These are phyloP conservation scores for Catocala fraxini DNA, from an alignment of 2,888 invertebrate genomes.

Conservation along the genomic window DNA sequence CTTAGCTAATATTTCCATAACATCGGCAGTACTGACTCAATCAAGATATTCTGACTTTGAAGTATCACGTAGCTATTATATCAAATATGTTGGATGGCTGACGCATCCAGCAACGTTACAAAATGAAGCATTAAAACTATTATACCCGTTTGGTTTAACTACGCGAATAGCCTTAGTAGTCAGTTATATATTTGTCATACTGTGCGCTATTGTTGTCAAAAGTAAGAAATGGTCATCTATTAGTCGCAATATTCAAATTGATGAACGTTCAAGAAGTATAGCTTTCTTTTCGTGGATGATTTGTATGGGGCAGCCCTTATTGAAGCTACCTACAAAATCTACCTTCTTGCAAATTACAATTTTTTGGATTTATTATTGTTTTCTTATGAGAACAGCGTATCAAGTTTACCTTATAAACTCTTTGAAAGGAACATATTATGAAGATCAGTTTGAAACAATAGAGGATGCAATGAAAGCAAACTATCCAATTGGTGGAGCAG, in stretches of 20 bases:
- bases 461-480: constrained; percentile 66
- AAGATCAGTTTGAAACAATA: constrained; percentile 60
- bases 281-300: constrained; percentile 71
- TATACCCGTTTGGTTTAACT: constrained; percentile 64
- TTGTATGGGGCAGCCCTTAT: constrained; percentile 71
- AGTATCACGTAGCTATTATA: constrained; percentile 65
- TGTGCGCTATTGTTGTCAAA: constrained; percentile 58
- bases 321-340: constrained; percentile 63
- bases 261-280: constrained; percentile 49
- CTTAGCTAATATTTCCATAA: constrained; percentile 77
- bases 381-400: constrained; percentile 74
- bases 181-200: constrained; percentile 62
- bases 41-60: constrained; percentile 67
- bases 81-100: constrained; percentile 65
- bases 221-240: constrained; percentile 49
- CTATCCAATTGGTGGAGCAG: constrained; percentile 71
- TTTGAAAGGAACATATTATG: constrained; percentile 68
- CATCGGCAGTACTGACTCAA: constrained; percentile 69
- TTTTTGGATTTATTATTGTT: constrained; percentile 75
- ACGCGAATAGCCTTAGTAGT: constrained; percentile 60
- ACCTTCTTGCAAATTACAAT: constrained; percentile 59
- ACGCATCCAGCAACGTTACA: constrained; percentile 63
- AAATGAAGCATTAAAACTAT: constrained; percentile 68
- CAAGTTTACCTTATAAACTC: constrained; percentile 73
- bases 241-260: constrained; percentile 34